Evolutionary conservation across 2,113 vertebrate genomes (phyloP), one percentile per base, ranked within the genome.

Genomic region (Urocolius indicus): DNA sequence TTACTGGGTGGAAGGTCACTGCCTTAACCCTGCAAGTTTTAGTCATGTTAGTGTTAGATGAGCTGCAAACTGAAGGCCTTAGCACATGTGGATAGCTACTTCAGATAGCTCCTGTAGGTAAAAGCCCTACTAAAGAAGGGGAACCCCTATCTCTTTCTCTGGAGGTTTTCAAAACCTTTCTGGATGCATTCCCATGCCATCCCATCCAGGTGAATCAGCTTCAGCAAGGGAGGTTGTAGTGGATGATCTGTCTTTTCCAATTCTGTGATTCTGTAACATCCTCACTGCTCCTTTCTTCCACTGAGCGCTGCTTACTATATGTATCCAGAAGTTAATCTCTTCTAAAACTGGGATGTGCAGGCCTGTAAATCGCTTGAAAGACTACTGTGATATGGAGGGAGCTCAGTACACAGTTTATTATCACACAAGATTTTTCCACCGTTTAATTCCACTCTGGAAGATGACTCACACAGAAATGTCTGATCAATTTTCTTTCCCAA

Each of bases 31-130:
- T 54, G 11, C 6, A 62, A 54, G 54, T 90, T 86, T 66, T 74
- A 66, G 6, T n/a, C 3, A 2, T 13, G 5, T 7, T 66, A 14
- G 6, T 15, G 4, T 15, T 21, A 8, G 0, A 0, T 21, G 5
- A 75, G 38, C 10, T 17, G 19, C 6, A 73, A 73, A 69, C 77
- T 73, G 29, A 17, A 26, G 6, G 43, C 11, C 4, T 86, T 66
- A 11, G 29, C 15, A 52, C 45, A 38, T 26, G 8, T 55, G 20
- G 11, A 21, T 78, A 9, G n/a, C 48, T 79, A 24, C 29, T 69
- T 73, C 23, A 76, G 45, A 22, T 34, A 77, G 19, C n/a, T 34
- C 13, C 15, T 86, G 17, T 26, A 6, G 11, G 23, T 77, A 52
- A 71, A 88, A 71, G 9, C 8, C 9, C 5, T 6, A 9, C 0